Percentiles rank a stretch among this genome's conserved stretches.
Evolutionary conservation across 2,888 invertebrate genomes (phyloP).

Genomic region (Pristionchus mayeri): DNA sequence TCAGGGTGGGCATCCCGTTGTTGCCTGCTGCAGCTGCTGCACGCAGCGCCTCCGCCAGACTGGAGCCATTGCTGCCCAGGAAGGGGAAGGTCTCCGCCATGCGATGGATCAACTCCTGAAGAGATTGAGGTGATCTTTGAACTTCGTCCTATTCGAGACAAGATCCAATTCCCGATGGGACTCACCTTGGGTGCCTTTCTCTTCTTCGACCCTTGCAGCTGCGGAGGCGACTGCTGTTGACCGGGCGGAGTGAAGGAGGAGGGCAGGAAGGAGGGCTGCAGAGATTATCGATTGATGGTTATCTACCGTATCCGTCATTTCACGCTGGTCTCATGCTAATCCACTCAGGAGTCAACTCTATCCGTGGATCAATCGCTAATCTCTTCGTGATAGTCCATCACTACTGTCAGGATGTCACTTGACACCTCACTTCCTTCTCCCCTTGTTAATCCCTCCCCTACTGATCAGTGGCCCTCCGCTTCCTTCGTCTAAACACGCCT

Average conservation of each 20-base stretch:
- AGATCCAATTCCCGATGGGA: not conserved
- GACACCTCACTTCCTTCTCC: not conserved
- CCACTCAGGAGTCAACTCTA: constrained; percentile 5
- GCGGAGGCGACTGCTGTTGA: constrained; percentile 33
- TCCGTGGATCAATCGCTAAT: too few species aligned
- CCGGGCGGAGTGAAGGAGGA: not conserved
- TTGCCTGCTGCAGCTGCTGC: constrained; percentile 8
- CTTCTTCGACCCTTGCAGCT: constrained; percentile 62
- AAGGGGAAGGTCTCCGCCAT: constrained; percentile 16
- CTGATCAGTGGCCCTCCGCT: not conserved
- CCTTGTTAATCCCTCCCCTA: constrained; percentile 30
- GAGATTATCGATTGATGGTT: not conserved
- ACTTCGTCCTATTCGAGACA: not conserved
- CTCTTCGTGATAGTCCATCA: not conserved
- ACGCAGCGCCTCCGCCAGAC: constrained; percentile 2
- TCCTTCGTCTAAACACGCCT: constrained; percentile 13
- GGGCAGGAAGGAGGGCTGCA: not conserved
- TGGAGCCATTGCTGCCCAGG: not conserved
- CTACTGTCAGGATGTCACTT: constrained; percentile 32
- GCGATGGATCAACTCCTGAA: constrained; percentile 47
- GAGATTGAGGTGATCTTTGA: too few species aligned
- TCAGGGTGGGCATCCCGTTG: not conserved
- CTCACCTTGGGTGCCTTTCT: constrained; percentile 66
- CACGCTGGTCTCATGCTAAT: not conserved
- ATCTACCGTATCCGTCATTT: not conserved